A percentile compares a stretch with the other conserved stretches of the same genome.
Evolutionary conservation across 2,113 vertebrate species (phyloP).

Genomic region (Rissa tridactyla): DNA sequence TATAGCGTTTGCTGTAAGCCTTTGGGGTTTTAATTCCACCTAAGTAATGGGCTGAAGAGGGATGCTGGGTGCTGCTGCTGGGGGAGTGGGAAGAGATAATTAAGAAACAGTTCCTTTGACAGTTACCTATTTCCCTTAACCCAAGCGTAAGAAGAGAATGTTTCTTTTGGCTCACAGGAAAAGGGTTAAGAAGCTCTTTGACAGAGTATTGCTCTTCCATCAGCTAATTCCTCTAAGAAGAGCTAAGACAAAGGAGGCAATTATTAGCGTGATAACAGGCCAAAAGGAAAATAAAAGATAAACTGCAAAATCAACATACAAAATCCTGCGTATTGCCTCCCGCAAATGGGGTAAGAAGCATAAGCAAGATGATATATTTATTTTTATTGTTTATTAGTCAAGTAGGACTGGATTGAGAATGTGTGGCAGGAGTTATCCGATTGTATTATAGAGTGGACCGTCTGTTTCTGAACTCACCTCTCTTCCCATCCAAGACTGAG

Average conservation of each 20-base stretch:
- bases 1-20: neutral
- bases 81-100: neutral
- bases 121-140: neutral
- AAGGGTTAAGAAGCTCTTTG: neutral
- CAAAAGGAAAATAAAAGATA: neutral
- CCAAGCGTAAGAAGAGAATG: neutral
- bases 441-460: neutral
- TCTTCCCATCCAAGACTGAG: neutral
- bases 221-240: neutral
- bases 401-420: neutral
- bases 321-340: neutral
- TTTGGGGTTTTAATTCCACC: neutral
- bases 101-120: neutral
- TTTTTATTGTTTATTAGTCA: neutral
- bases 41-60: neutral
- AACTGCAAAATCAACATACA: neutral
- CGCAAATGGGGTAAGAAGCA: neutral
- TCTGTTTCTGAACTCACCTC: neutral
- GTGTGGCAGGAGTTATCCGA: neutral
- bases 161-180: neutral
- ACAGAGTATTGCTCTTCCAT: neutral
- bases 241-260: neutral
- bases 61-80: neutral
- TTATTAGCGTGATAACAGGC: neutral
- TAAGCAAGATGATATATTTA: neutral